Percentiles rank a stretch among this genome's conserved stretches.
These are phyloP conservation scores for Pyxicephalus adspersus DNA, from an alignment of 2,113 vertebrate genomes.

Conservation along the genomic window DNA sequence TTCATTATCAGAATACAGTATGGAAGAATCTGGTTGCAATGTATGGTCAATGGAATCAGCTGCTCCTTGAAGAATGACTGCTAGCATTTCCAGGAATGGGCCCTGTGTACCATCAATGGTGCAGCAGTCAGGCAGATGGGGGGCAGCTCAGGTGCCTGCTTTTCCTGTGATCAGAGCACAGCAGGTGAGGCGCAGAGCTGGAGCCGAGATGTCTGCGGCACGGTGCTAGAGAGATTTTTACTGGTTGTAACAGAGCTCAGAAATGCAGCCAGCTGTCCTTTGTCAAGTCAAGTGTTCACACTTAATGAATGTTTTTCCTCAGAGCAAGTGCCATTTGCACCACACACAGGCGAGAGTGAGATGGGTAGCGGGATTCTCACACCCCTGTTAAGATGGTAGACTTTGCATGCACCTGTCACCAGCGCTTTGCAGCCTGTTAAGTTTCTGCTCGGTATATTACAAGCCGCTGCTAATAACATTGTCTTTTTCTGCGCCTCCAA, in stretches of 20 bases:
- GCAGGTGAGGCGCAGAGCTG: slow-evolving; percentile 23
- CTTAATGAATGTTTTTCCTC: slow-evolving; percentile 51
- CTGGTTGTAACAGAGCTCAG: slow-evolving; percentile 23
- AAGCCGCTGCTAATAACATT: background rate
- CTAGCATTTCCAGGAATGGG: too few relatives aligned
- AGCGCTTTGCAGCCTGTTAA: slow-evolving; percentile 5
- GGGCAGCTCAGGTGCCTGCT: slow-evolving; percentile 8
- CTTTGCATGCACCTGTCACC: slow-evolving; percentile 46
- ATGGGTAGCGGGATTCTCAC: slow-evolving; percentile 42
- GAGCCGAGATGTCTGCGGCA: slow-evolving; percentile 30
- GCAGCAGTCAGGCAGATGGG: background rate
- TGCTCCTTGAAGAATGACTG: too few relatives aligned
- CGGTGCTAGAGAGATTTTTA: background rate
- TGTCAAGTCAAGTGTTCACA: slow-evolving; percentile 56
- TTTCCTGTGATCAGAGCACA: background rate
- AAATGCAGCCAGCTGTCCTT: slow-evolving; percentile 51
- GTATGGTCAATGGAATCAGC: too few relatives aligned
- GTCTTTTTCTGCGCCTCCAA: background rate
- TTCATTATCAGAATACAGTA: too few relatives aligned
- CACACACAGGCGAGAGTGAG: slow-evolving; percentile 51
- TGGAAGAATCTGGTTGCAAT: too few relatives aligned
- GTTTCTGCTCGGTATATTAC: background rate
- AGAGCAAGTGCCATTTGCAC: slow-evolving; percentile 54
- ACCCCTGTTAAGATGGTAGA: slow-evolving; percentile 26
- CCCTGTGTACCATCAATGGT: background rate